Evolutionary conservation across 2,797 vertebrate species (phyloP).

Genomic region (Picus viridis): DNA sequence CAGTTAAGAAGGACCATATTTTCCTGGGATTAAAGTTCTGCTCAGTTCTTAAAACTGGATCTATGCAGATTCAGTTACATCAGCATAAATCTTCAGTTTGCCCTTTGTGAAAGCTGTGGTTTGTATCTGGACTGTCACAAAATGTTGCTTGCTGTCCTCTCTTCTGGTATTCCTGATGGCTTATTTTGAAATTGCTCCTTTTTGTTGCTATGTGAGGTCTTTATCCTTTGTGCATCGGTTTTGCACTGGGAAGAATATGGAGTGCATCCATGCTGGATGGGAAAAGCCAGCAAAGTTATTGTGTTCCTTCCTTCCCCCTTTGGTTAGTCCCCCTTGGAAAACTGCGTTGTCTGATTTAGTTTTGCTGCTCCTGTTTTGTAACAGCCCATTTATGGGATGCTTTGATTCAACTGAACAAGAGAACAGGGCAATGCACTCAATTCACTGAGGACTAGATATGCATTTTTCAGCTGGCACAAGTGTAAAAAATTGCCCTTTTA

Average conservation of each 20-base stretch:
- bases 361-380: background rate
- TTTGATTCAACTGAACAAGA: slow-evolving; percentile 30
- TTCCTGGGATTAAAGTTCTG: background rate
- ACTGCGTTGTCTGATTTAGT: background rate
- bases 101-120: background rate
- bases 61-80: background rate
- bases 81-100: background rate
- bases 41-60: background rate
- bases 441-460: background rate
- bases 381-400: background rate
- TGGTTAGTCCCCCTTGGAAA: background rate
- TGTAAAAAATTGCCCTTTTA: slow-evolving; percentile 17
- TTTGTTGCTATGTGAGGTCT: background rate
- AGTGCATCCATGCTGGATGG: background rate
- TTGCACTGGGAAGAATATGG: background rate
- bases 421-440: background rate
- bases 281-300: background rate
- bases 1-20: background rate
- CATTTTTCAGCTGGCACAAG: slow-evolving; percentile 14
- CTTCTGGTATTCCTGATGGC: background rate
- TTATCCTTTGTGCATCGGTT: background rate
- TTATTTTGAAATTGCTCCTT: background rate
- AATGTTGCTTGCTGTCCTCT: accelerated
- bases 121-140: background rate
- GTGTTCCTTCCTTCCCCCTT: background rate